These are phyloP conservation scores for Limnephilus lunatus DNA, from an alignment of 2,888 invertebrate genomes.

Conservation along the genomic window DNA sequence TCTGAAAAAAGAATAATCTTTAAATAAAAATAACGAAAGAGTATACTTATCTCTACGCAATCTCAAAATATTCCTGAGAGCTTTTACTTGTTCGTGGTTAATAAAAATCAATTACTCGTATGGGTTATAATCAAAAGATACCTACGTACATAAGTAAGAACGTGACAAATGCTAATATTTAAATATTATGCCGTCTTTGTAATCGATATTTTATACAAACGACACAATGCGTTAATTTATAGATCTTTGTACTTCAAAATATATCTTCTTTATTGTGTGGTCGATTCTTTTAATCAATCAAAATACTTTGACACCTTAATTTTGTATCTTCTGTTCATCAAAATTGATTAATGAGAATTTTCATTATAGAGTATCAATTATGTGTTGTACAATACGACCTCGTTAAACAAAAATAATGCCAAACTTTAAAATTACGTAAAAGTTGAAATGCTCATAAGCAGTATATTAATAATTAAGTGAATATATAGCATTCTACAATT, in stretches of 20 bases:
- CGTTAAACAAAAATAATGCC: neutral
- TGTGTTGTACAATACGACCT: neutral
- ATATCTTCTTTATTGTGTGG: neutral
- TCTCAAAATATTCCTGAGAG: neutral
- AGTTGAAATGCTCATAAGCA: neutral
- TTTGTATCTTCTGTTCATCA: neutral
- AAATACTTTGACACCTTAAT: neutral
- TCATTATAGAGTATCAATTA: neutral
- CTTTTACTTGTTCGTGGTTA: neutral
- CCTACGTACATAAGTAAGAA: too few relatives aligned
- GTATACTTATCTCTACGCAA: neutral
- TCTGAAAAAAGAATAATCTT: neutral
- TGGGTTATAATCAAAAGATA: too few relatives aligned
- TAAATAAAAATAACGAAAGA: neutral
- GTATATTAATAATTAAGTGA: neutral
- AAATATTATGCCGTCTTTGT: too few relatives aligned
- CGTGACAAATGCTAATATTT: too few relatives aligned
- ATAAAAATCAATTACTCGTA: neutral
- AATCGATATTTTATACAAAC: too few relatives aligned
- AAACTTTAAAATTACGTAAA: neutral
- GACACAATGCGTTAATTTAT: too few relatives aligned
- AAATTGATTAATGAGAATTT: neutral
- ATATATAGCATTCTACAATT: neutral
- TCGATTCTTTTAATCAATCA: neutral
- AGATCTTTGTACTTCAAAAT: too few relatives aligned